phyloP scores from a whole-genome alignment of 2,888 invertebrate species.

The Tenthredo scrophulariae region DNA sequence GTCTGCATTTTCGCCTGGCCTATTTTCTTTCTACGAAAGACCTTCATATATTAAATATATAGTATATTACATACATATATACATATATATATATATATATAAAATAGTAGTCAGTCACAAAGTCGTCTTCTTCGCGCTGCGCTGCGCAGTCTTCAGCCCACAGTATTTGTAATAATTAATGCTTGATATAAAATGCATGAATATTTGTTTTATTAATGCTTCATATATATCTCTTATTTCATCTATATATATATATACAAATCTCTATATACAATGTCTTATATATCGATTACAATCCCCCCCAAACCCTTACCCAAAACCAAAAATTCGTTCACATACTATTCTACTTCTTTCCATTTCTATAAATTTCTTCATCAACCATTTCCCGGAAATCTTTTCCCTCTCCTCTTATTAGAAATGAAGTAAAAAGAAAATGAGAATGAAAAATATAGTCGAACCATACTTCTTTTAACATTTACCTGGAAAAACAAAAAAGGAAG shows the following conservation, averaged over 20 bases:
- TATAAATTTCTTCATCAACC: no score
- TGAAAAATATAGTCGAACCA: no score
- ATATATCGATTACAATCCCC: conserved; percentile 10
- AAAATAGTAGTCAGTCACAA: background rate
- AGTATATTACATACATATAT: background rate
- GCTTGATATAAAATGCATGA: conserved; percentile 89
- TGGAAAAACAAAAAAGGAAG: no score
- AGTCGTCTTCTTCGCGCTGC: conserved; percentile 15
- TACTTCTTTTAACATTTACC: no score
- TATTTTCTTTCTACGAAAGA: conserved; percentile 39
- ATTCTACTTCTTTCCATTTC: background rate
- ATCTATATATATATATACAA: conserved; percentile 13
- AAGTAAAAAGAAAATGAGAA: no score
- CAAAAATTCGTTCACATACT: background rate
- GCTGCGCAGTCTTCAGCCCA: conserved; percentile 77
- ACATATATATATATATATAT: background rate
- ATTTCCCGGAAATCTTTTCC: no score
- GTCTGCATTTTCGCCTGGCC: conserved; percentile 43
- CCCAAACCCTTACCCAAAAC: background rate
- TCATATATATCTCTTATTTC: conserved; percentile 64
- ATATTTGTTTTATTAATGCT: conserved; percentile 89
- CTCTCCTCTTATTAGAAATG: no score
- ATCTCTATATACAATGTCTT: conserved; percentile 21
- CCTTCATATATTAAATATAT: background rate
- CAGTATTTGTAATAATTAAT: conserved; percentile 92